These are phyloP conservation scores for Glareola pratincola DNA, from an alignment of 2,113 vertebrate species.

Conservation along the genomic window DNA sequence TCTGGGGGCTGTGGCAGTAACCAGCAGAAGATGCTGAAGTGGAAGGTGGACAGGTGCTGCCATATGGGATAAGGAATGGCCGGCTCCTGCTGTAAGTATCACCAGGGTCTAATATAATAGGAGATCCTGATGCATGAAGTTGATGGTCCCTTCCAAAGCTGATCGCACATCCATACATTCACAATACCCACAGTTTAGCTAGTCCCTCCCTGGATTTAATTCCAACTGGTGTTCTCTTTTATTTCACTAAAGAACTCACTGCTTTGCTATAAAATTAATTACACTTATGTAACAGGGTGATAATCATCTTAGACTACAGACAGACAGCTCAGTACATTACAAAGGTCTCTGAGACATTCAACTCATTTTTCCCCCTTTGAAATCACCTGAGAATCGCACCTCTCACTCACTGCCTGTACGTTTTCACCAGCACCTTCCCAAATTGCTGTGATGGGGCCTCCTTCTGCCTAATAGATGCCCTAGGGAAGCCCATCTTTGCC, in stretches of 20 bases:
- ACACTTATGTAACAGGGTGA: background rate
- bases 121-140: background rate
- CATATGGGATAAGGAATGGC: fast-evolving
- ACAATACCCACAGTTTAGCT: background rate
- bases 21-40: background rate
- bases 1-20: background rate
- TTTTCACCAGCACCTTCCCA: background rate
- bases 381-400: background rate
- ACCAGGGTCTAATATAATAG: background rate
- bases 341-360: background rate
- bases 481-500: background rate
- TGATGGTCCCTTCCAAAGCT: background rate
- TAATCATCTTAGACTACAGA: background rate
- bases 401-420: background rate
- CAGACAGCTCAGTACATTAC: background rate
- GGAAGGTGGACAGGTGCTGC: background rate
- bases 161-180: background rate
- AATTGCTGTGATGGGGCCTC: fast-evolving
- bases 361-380: background rate
- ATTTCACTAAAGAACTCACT: background rate
- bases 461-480: background rate
- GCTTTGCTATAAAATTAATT: background rate
- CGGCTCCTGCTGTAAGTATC: background rate
- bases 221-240: background rate
- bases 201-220: background rate